These are phyloP conservation scores for Polyodon spathula DNA, from an alignment of 2,113 vertebrate species.

Conservation along the genomic window DNA sequence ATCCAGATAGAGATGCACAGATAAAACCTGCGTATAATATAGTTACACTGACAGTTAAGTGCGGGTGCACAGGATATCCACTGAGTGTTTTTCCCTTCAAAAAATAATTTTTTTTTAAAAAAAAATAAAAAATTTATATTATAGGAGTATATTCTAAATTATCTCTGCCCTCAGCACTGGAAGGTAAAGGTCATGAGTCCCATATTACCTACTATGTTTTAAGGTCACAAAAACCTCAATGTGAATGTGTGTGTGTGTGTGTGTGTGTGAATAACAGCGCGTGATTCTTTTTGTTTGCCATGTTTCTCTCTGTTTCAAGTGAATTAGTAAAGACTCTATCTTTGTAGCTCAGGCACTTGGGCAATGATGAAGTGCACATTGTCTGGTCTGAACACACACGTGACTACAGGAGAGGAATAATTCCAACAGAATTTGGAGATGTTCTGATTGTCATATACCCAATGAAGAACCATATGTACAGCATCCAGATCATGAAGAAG, in stretches of 20 bases:
- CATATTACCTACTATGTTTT: too few species aligned
- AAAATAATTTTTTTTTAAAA: too few species aligned
- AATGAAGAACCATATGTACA: conserved; percentile 98
- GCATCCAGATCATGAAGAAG: conserved; percentile 96
- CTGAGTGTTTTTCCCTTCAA: too few species aligned
- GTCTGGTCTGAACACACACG: conserved; percentile 97
- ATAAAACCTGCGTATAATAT: conserved; percentile 36
- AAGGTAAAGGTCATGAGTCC: too few species aligned
- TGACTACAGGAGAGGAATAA: conserved; percentile 94
- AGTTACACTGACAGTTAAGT: conserved; percentile 45
- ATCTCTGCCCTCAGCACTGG: too few species aligned
- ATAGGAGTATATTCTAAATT: too few species aligned
- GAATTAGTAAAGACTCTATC: conserved; percentile 23
- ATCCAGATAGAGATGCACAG: conserved; percentile 44
- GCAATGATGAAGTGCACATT: conserved; percentile 97
- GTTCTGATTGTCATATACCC: conserved; percentile 97
- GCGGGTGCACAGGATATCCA: conserved; percentile 14
- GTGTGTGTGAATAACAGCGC: too few species aligned
- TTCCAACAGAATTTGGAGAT: conserved; percentile 96
- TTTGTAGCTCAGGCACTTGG: conserved; percentile 86
- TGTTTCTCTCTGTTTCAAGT: not conserved
- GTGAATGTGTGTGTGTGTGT: too few species aligned
- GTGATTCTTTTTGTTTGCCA: not conserved
- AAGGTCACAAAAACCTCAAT: too few species aligned
- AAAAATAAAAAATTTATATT: too few species aligned